phyloP scores from a whole-genome alignment of 2,888 invertebrate genomes.

The Ophion ventricosus region DNA sequence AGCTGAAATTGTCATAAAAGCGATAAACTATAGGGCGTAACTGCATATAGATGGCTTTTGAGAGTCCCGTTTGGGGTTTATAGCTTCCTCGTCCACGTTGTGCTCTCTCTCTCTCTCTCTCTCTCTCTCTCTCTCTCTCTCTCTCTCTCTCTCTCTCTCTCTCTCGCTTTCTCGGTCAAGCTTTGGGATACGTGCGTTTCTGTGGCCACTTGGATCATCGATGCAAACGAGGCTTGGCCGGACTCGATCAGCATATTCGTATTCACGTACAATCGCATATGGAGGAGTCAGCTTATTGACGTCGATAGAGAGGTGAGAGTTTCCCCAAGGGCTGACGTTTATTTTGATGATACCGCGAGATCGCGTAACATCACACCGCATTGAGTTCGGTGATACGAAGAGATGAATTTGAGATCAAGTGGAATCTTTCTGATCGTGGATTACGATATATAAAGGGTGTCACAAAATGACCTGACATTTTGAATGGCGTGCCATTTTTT shows the following conservation, averaged over 20 bases:
- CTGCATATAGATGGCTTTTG: conserved; percentile 19
- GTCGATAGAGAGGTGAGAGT: conserved; percentile 25
- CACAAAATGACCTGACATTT: too few relatives aligned
- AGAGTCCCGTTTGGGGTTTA: conserved; percentile 31
- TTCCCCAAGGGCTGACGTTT: conserved; percentile 31
- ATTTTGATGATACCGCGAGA: conserved; percentile 26
- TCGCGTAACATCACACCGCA: conserved; percentile 13
- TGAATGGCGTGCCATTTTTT: too few relatives aligned
- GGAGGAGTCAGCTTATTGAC: conserved; percentile 40
- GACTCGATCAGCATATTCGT: conserved; percentile 41
- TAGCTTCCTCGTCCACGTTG: conserved; percentile 28
- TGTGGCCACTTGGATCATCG: conserved; percentile 32
- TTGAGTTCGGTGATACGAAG: not conserved
- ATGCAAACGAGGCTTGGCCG: conserved; percentile 54
- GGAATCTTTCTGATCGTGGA: not conserved
- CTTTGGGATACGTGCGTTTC: conserved; percentile 3
- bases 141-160: not conserved
- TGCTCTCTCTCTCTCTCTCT: not conserved
- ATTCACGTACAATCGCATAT: not conserved
- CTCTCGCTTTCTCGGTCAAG: not conserved
- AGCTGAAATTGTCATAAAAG: conserved; percentile 56
- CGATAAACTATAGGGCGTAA: conserved; percentile 22
- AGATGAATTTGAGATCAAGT: conserved; percentile 4
- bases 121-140: conserved; percentile 1
- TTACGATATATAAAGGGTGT: conserved; percentile 16